Evolutionary conservation across 2,888 invertebrate genomes (phyloP).

Genomic region (Pemphredon lugubris): DNA sequence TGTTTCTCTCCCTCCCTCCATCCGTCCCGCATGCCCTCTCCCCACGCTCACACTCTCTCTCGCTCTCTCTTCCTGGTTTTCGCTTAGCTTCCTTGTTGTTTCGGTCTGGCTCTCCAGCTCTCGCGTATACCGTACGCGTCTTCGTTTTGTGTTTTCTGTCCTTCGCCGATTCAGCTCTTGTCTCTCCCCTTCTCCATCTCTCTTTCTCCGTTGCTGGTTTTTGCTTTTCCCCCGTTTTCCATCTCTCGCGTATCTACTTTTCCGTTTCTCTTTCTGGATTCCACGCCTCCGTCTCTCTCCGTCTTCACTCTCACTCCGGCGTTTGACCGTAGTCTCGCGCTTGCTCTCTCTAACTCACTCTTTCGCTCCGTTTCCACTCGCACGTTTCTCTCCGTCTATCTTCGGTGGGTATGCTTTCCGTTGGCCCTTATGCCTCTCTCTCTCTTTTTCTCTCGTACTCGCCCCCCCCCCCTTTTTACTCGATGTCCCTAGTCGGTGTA

Average conservation of each 20-base stretch:
- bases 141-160: no score
- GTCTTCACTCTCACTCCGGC: neutral
- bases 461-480: neutral
- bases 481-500: slow-evolving; percentile 6
- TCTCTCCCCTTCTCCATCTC: slow-evolving; percentile 17
- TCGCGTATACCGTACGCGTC: no score
- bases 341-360: neutral
- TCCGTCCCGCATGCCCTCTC: no score
- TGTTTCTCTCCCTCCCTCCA: slow-evolving; percentile 5
- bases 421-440: slow-evolving; percentile 1
- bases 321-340: neutral
- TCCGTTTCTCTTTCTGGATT: neutral
- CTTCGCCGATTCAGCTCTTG: neutral
- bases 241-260: slow-evolving; percentile 7
- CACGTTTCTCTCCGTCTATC: neutral
- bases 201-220: slow-evolving; percentile 2
- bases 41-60: no score
- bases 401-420: neutral
- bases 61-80: slow-evolving; percentile 4
- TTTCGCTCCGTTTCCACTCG: neutral
- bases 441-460: slow-evolving; percentile 3
- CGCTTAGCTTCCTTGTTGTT: no score
- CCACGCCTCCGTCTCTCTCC: neutral
- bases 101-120: no score
- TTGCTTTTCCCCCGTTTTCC: slow-evolving; percentile 9